phyloP scores from a whole-genome alignment of 2,113 vertebrate species.

The Stegostoma tigrinum region DNA sequence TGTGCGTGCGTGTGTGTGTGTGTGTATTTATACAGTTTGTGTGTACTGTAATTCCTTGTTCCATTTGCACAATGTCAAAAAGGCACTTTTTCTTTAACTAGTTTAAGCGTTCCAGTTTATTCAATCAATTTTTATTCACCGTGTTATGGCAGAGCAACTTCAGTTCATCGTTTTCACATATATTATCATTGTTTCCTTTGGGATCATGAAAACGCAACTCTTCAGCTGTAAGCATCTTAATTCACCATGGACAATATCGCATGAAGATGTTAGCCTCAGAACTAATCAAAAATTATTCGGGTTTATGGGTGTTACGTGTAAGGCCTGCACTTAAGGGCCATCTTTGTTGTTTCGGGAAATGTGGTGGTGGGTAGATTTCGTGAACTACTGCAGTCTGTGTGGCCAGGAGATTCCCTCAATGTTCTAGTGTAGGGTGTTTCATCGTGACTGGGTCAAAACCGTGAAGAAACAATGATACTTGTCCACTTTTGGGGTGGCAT shows the following conservation, averaged over 20 bases:
- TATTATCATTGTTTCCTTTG: not conserved
- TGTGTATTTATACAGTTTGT: not conserved
- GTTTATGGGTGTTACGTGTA: not conserved
- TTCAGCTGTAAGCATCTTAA: not conserved
- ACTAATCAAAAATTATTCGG: not conserved
- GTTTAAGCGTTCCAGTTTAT: not conserved
- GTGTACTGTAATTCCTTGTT: not conserved
- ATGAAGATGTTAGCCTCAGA: not conserved
- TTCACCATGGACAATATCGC: not conserved
- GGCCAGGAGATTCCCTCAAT: not conserved
- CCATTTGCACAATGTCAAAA: not conserved
- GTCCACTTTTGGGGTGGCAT: not conserved
- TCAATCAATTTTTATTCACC: not conserved
- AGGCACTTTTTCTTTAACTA: not conserved
- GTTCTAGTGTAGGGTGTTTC: not conserved
- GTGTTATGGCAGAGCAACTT: not conserved
- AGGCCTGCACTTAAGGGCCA: not conserved
- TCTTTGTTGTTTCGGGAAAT: not conserved
- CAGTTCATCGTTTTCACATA: not conserved
- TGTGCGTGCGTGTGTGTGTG: not conserved
- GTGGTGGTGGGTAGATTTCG: not conserved
- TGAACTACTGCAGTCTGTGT: not conserved
- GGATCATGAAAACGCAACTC: not conserved
- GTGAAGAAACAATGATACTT: not conserved
- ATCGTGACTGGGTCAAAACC: not conserved